phyloP scores from a whole-genome alignment of 2,888 invertebrate genomes.

The Serripes groenlandicus region DNA sequence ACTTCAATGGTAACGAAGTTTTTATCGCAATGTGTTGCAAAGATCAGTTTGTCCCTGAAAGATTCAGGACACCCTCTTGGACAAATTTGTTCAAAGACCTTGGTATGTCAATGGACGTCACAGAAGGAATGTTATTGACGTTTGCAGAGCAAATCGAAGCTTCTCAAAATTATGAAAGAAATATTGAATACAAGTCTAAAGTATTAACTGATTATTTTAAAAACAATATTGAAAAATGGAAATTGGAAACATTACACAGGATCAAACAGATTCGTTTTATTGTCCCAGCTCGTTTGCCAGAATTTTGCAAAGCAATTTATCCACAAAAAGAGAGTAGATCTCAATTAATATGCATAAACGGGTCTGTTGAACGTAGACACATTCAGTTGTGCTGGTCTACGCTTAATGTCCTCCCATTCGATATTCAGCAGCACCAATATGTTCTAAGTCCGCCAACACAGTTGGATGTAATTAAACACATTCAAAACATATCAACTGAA shows the following conservation, averaged over 20 bases:
- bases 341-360: not conserved
- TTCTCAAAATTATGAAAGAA: too few relatives aligned
- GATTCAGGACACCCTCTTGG: not conserved
- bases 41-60: not conserved
- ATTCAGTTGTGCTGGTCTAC: slow-evolving; percentile 47
- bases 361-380: slow-evolving; percentile 19
- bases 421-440: slow-evolving; percentile 19
- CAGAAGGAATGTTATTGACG: slow-evolving; percentile 36
- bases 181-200: too few relatives aligned
- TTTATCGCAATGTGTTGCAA: slow-evolving; percentile 28
- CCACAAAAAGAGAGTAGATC: not conserved
- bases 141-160: slow-evolving; percentile 55
- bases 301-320: not conserved
- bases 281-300: not conserved
- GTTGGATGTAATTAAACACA: slow-evolving; percentile 44
- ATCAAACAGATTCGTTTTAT: not conserved
- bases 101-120: slow-evolving; percentile 46
- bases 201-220: not conserved
- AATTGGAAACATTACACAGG: not conserved
- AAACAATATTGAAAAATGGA: not conserved
- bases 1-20: slow-evolving; percentile 3
- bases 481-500: slow-evolving; percentile 49
- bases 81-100: slow-evolving; percentile 38
- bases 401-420: slow-evolving; percentile 35
- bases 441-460: slow-evolving; percentile 26